Evolutionary conservation across 2,888 invertebrate species (phyloP).

Genomic region (Orthosia incerta): DNA sequence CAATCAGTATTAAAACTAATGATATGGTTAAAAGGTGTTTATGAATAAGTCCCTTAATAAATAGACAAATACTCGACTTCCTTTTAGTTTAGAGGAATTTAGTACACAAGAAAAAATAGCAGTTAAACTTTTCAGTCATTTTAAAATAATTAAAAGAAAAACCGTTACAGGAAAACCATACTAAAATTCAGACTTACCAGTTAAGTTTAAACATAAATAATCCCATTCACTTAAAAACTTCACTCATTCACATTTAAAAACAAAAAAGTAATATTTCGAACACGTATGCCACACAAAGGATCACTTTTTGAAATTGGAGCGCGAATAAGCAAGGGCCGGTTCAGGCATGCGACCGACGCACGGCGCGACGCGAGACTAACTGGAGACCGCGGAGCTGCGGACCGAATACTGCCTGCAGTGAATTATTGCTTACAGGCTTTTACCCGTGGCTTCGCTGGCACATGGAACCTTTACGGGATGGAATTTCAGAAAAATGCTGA

Average conservation of each 20-base stretch:
- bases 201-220: slow-evolving; percentile 33
- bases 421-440: slow-evolving; percentile 39
- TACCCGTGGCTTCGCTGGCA: background rate
- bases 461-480: background rate
- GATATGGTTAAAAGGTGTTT: too few relatives aligned
- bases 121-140: slow-evolving; percentile 1
- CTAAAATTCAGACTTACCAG: slow-evolving; percentile 54
- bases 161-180: background rate
- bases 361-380: slow-evolving; percentile 56
- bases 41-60: too few relatives aligned
- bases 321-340: slow-evolving; percentile 40
- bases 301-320: slow-evolving; percentile 59
- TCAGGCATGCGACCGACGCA: slow-evolving; percentile 49
- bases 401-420: slow-evolving; percentile 55
- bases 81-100: too few relatives aligned
- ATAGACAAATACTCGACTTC: too few relatives aligned
- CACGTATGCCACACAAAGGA: slow-evolving; percentile 63
- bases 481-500: background rate
- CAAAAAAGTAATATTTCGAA: slow-evolving; percentile 9
- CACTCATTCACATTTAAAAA: slow-evolving; percentile 52
- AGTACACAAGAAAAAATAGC: too few relatives aligned
- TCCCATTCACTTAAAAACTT: slow-evolving; percentile 41
- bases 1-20: too few relatives aligned
- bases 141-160: background rate
- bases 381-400: slow-evolving; percentile 38